These are phyloP conservation scores for Myxocyprinus asiaticus DNA, from an alignment of 2,113 vertebrate genomes.

Conservation along the genomic window DNA sequence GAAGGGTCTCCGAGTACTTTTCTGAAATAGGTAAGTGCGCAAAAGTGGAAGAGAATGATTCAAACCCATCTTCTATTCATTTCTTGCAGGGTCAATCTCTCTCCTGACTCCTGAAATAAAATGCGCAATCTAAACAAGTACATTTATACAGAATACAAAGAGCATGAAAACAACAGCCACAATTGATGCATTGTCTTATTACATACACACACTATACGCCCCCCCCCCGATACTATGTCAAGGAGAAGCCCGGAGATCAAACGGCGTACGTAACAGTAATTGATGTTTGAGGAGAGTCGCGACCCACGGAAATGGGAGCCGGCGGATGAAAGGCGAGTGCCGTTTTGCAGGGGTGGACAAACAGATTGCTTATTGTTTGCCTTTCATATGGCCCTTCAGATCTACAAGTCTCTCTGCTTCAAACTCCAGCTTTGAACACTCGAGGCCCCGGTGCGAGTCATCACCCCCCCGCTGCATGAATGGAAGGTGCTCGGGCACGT, in stretches of 20 bases:
- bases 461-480: conserved; percentile 13
- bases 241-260: conserved; percentile 69
- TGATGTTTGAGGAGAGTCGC: conserved; percentile 84
- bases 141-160: conserved; percentile 2
- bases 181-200: conserved; percentile 75
- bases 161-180: conserved; percentile 52
- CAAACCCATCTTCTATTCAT: too few species aligned
- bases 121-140: neutral
- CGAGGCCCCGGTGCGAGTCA: neutral
- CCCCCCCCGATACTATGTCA: conserved; percentile 59
- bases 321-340: conserved; percentile 79
- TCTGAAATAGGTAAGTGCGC: too few species aligned
- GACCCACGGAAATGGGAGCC: conserved; percentile 81
- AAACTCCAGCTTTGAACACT: conserved; percentile 35
- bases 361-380: conserved; percentile 82
- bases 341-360: conserved; percentile 76
- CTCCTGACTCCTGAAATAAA: conserved; percentile 16
- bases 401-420: conserved; percentile 51
- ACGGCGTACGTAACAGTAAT: conserved; percentile 75
- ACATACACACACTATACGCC: conserved; percentile 45
- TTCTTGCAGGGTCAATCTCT: too few species aligned
- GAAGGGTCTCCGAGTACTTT: too few species aligned
- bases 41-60: too few species aligned
- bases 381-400: conserved; percentile 77
- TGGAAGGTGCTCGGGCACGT: conserved; percentile 16